Percentiles rank a stretch among this genome's conserved stretches.
These are phyloP conservation scores for Rhineura floridana DNA, from an alignment of 2,113 vertebrate species.

Conservation along the genomic window DNA sequence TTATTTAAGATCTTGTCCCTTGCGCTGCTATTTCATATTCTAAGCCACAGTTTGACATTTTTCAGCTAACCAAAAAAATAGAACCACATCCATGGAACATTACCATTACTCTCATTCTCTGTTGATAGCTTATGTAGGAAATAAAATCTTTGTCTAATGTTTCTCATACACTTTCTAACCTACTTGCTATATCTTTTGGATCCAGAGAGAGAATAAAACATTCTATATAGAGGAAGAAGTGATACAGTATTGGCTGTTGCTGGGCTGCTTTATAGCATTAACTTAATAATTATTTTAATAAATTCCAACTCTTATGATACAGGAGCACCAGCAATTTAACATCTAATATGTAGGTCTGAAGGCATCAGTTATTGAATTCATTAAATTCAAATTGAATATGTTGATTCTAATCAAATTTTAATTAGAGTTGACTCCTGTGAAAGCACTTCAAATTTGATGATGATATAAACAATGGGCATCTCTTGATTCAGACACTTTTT, in stretches of 20 bases:
- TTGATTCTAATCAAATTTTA: slow-evolving; percentile 14
- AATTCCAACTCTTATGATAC: not conserved
- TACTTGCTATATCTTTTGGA: not conserved
- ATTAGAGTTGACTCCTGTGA: not conserved
- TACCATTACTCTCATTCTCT: not conserved
- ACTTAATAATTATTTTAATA: not conserved
- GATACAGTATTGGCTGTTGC: not conserved
- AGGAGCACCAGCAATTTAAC: not conserved
- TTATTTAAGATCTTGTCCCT: slow-evolving; percentile 3
- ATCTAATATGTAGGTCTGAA: not conserved
- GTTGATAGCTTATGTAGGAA: slow-evolving; percentile 2
- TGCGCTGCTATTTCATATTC: not conserved
- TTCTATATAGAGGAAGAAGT: not conserved
- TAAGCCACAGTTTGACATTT: not conserved
- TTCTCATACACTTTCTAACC: not conserved
- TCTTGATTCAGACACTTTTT: not conserved
- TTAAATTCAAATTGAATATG: not conserved
- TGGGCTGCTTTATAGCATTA: not conserved
- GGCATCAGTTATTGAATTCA: not conserved
- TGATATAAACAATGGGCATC: not conserved
- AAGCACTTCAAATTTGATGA: not conserved
- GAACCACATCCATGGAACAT: not conserved
- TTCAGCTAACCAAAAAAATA: not conserved
- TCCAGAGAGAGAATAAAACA: slow-evolving; percentile 1
- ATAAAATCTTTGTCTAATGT: not conserved